Evolutionary conservation across 2,113 vertebrate species (phyloP), one percentile per base, ranked within the genome.

Genomic region (Catharus minimus): DNA sequence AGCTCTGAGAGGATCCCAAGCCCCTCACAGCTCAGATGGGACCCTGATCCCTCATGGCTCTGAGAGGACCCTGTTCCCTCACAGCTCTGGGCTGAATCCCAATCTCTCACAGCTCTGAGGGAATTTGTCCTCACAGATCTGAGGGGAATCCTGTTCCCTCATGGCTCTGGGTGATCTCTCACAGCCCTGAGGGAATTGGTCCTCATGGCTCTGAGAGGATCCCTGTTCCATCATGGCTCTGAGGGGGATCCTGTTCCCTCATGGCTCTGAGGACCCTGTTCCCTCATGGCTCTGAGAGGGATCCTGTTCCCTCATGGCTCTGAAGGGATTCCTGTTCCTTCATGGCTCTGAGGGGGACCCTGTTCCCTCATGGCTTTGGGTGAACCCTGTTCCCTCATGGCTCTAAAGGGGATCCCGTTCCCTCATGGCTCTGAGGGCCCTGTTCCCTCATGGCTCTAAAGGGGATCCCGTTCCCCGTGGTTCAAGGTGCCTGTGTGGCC

Each of bases 261-360:
- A 19, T 20, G 19, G 43, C 19, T 44, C 18, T 9, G 43, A 20
- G 43, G 12, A 33, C 8, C 41, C n/a, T 8, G 6, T 2, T 4
- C 41, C n/a, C 24, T 73, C 32, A 28, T 2, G 11, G 41, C 11
- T 46, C 39, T 9, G 8, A 1, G 11, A 3, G 10, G 5, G 12
- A 24, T 22, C 19, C 60, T 43, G 28, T 4, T 30, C 36, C 16
- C 12, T 71, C 38, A 24, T 13, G 13, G 20, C 10, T 53, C 11
- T 20, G 19, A 6, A 28, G 23, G 1, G 30, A 2, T 43, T 1
- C 10, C 49, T 0, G 1, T 0, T 10, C 17, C 5, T 15, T 7
- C 44, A 2, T 0, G 0, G 7, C 19, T 22, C 44, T 15, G n/a
- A 3, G 21, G 13, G 7, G 33, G 33, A 47, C 2, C 26, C 39